Percentiles rank a stretch among this genome's conserved stretches.
Evolutionary conservation across 1,140 invertebrate species (phyloP).

Genomic region (Drosophila insularis): DNA sequence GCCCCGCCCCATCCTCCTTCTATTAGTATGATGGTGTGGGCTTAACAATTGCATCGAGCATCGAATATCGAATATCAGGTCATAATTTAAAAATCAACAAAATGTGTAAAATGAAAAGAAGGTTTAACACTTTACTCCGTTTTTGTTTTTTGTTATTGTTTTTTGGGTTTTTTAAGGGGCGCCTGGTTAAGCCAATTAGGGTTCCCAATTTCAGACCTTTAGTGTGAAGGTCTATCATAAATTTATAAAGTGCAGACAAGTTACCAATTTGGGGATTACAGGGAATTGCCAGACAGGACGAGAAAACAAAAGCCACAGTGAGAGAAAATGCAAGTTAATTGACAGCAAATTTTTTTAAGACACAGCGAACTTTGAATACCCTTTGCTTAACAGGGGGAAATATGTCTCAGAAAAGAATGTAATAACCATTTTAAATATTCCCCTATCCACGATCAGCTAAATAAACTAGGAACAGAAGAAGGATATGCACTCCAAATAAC

Average conservation of each 20-base stretch:
- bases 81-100: slow-evolving; percentile 40
- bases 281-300: slow-evolving; percentile 2
- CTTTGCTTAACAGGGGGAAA: neutral
- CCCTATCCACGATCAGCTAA: too few species aligned
- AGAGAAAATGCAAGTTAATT: slow-evolving; percentile 40
- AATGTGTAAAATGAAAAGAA: neutral
- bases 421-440: too few species aligned
- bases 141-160: neutral
- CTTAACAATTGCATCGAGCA: slow-evolving; percentile 5
- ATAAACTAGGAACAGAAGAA: too few species aligned
- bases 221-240: slow-evolving; percentile 73
- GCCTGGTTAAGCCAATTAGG: slow-evolving; percentile 15
- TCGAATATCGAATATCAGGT: slow-evolving; percentile 21
- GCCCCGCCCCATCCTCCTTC: neutral
- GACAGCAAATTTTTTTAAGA: neutral
- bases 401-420: too few species aligned
- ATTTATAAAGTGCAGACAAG: slow-evolving; percentile 71
- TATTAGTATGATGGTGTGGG: neutral
- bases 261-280: slow-evolving; percentile 44
- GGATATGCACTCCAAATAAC: too few species aligned
- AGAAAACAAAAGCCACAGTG: slow-evolving; percentile 30
- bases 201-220: slow-evolving; percentile 22
- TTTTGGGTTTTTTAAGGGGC: too few species aligned
- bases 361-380: neutral
- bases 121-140: slow-evolving; percentile 8